Base-by-base conservation (phyloP, 2,797 vertebrate genomes). In the Macropodus opercularis region DNA sequence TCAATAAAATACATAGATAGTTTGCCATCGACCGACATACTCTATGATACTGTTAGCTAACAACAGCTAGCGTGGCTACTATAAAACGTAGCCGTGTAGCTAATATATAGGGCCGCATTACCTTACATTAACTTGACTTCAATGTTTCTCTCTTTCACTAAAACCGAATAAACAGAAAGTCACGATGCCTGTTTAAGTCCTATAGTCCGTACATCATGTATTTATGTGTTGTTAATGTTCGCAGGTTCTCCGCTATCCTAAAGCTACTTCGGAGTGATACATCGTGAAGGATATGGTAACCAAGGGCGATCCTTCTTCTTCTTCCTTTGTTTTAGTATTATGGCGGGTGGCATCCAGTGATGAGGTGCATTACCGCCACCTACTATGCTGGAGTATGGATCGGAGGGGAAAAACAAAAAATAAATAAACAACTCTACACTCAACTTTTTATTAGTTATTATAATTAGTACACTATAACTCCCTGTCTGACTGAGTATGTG, bases 201-300 rank as follows among this genome's bases (percentile, higher is more conserved):
- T 18, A 4, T 3, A n/a, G 4, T 6, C 1, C 26, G 2, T 31
- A n/a, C 7, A 2, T 7, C 2, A 8, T 1, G 5, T 2, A 5
- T 3, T 29, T 29, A 14, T 7, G 3, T 4, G 8, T 11, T 10
- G 19, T n/a, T 32, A 8, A 9, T 5, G 5, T 35, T n/a, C 7
- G 2, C 5, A 3, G 8, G 32, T 51, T 36, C n/a, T n/a, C n/a
- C 31, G 2, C 17, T 8, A 63, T 57, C 6, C 15, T 19, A 1
- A 11, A 43, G 15, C 29, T 17, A 44, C 29, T 58, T 23, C 7
- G 27, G 11, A 62, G 53, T 36, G 63, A 18, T 85, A 90, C 81
- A 89, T 90, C 79, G 24, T 90, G 90, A 89, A 89, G 8, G 31
- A 38, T 49, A 40, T 55, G 58, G 89, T 91, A 85, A 89, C 91